Percentiles rank a stretch among this genome's conserved stretches.
phyloP scores from a whole-genome alignment of 2,797 vertebrate genomes.

The Tapera naevia region DNA sequence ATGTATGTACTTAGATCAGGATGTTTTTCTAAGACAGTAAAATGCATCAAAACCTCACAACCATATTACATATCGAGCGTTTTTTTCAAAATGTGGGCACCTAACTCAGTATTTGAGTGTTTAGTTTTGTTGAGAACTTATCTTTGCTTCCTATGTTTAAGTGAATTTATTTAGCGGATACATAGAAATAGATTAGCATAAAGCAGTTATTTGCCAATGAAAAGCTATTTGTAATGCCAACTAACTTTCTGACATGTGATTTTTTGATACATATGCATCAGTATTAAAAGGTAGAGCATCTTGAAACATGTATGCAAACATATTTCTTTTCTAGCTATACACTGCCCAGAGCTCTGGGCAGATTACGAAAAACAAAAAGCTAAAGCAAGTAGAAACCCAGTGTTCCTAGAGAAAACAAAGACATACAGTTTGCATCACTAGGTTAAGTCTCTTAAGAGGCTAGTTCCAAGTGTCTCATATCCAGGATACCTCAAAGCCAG shows the following conservation, averaged over 20 bases:
- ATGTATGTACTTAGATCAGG: not conserved
- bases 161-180: not conserved
- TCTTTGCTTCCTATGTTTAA: not conserved
- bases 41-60: not conserved
- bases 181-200: not conserved
- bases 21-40: not conserved
- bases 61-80: not conserved
- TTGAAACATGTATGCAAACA: fast-evolving
- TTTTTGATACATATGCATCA: not conserved
- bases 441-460: not conserved
- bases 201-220: not conserved
- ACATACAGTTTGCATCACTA: not conserved
- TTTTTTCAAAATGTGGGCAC: not conserved
- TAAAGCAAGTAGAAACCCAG: not conserved
- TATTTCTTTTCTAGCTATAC: not conserved
- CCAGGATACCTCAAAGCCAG: not conserved
- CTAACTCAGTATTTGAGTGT: not conserved
- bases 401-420: not conserved
- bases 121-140: not conserved
- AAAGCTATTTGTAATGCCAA: not conserved
- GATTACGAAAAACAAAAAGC: not conserved
- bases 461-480: not conserved
- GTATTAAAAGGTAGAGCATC: not conserved
- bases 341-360: not conserved
- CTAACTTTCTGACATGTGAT: not conserved